Base-by-base conservation (phyloP, 23 tunicate genomes). In the Pegea sp. region DNA sequence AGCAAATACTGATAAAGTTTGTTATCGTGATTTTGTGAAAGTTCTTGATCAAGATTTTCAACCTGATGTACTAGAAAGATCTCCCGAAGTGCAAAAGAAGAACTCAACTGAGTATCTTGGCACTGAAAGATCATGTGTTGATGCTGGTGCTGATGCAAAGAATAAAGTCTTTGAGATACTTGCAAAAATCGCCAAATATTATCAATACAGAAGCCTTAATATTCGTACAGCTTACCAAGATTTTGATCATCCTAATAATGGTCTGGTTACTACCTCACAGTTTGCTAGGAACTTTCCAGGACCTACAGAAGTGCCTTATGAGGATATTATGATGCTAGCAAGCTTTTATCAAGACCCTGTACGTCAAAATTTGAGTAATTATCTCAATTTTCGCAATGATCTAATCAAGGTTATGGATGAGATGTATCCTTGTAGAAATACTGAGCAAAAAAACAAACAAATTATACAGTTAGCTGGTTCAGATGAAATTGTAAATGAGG, bases 301-400 rank as follows among this genome's bases (percentile, higher is more conserved):
- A 11, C 95, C 95, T 7, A 64, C 71, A 3, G 95, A 74, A 32
- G 76, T 73, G 2, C 26, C 63, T 22, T 71, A 67, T 30, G 63
- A 58, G 31, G 95, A 84, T 24, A 68, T 84, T 1, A 53, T 33
- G 42, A 46, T 84, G 53, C 62, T 84, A 2, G 76, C 95, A 18
- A 53, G 63, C 28, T 69, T 57, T 59, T 84, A 84, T 53, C 42
- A 63, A 58, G 95, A 84, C 32, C 95, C 95, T n/a, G 34, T 58
- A 28, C 66, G 71, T 31, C 71, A 84, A 16, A 51, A 63, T 1
- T 53, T 73, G 56, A 67, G 90, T 22, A 84, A 84, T 58, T 84
- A 84, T 60, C 68, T 84, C 26, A 84, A 84, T 62, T 84, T 84
- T 58, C 86, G 70, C 38, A 62, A 74, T 43, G 95, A 84, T 58